Conservation (phyloP, 2,113 vertebrate species). For the Dunckerocampus dactyliophorus region DNA sequence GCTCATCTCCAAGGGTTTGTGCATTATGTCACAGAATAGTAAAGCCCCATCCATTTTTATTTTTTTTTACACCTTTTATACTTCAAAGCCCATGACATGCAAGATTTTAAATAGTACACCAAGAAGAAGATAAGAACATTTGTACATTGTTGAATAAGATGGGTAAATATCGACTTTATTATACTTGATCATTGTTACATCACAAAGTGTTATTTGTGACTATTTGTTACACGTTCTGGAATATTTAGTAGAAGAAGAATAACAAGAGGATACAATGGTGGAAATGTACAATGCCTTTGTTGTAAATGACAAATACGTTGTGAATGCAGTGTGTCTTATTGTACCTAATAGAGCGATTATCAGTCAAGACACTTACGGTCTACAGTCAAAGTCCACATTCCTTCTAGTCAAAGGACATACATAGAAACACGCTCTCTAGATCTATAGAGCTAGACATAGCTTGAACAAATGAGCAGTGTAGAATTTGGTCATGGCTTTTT, state of each 20-base stretch:
- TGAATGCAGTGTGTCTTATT: constrained; percentile 39
- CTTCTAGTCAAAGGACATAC: constrained; percentile 22
- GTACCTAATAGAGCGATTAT: constrained; percentile 30
- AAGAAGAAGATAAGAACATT: constrained; percentile 51
- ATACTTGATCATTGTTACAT: constrained; percentile 74
- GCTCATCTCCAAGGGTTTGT: constrained; percentile 66
- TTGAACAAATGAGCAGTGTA: constrained; percentile 34
- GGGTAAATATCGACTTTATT: constrained; percentile 77
- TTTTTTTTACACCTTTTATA: no score
- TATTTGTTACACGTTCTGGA: constrained; percentile 63
- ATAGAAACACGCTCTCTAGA: constrained; percentile 18
- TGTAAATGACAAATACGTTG: constrained; percentile 45
- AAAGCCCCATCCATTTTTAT: no score
- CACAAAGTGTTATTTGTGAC: constrained; percentile 70
- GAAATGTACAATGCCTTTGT: constrained; percentile 66
- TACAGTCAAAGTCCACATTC: constrained; percentile 38
- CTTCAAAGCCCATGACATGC: constrained; percentile 18
- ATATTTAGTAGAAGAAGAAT: constrained; percentile 38
- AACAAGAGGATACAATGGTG: constrained; percentile 60
- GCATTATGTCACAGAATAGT: constrained; percentile 43
- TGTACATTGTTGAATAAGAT: constrained; percentile 58
- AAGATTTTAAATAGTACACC: constrained; percentile 27
- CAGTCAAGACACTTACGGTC: constrained; percentile 52
- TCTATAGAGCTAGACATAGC: constrained; percentile 19
- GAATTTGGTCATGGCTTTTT: constrained; percentile 56